phyloP scores from a whole-genome alignment of 2,888 invertebrate genomes.

The Pachymerium ferrugineum region DNA sequence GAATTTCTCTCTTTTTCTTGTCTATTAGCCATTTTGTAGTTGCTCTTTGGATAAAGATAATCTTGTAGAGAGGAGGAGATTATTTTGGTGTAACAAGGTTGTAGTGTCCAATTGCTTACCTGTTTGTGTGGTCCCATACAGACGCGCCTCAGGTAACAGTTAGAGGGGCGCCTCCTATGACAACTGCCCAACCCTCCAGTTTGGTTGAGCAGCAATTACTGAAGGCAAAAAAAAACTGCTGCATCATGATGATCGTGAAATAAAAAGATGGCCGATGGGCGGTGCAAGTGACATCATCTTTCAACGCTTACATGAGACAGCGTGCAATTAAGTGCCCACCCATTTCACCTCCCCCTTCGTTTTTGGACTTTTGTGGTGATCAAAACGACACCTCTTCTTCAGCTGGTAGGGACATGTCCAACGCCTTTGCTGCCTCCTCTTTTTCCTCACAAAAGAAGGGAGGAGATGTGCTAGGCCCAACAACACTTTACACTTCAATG shows the following conservation, averaged over 20 bases:
- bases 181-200: not conserved
- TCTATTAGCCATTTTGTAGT: too few relatives aligned
- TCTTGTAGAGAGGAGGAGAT: too few relatives aligned
- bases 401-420: not conserved
- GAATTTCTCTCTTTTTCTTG: too few relatives aligned
- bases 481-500: not conserved
- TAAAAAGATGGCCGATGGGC: not conserved
- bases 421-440: not conserved
- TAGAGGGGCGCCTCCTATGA: not conserved
- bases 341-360: not conserved
- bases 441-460: too few relatives aligned
- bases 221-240: not conserved
- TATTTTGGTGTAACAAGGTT: too few relatives aligned
- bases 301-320: not conserved
- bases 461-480: not conserved
- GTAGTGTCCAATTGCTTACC: not conserved
- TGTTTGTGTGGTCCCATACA: not conserved
- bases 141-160: not conserved
- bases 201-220: not conserved
- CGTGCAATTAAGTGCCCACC: constrained; percentile 1
- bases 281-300: not conserved
- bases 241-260: not conserved
- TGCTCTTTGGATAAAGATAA: too few relatives aligned
- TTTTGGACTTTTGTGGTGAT: too few relatives aligned
- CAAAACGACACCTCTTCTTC: constrained; percentile 13